phyloP scores from a whole-genome alignment of 2,797 vertebrate genomes.

The Enteromius fasciolatus region DNA sequence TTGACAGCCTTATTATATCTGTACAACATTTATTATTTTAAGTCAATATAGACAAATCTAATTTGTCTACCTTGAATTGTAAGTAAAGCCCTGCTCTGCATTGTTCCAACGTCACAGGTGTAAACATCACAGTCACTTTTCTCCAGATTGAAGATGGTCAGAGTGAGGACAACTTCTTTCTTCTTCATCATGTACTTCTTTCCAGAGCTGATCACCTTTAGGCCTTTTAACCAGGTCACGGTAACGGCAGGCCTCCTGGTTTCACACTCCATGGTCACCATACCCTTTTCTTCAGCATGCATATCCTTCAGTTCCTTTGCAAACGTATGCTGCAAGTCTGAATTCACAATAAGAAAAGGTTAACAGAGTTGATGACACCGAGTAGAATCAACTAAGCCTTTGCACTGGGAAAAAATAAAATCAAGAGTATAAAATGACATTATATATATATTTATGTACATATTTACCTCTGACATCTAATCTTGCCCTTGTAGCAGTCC shows the following conservation, averaged over 20 bases:
- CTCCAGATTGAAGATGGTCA: slow-evolving; percentile 84
- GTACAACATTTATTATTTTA: background rate
- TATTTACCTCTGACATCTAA: slow-evolving; percentile 85
- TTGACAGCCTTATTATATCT: background rate
- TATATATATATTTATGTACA: too few species aligned
- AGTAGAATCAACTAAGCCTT: background rate
- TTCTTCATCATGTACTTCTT: slow-evolving; percentile 83
- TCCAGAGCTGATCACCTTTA: slow-evolving; percentile 79
- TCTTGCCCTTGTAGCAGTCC: slow-evolving; percentile 80
- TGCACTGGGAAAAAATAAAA: background rate
- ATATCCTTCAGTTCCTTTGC: slow-evolving; percentile 82
- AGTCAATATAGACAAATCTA: background rate
- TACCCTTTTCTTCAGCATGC: slow-evolving; percentile 80
- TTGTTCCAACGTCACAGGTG: slow-evolving; percentile 87
- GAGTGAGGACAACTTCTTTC: slow-evolving; percentile 80
- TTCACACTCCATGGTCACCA: slow-evolving; percentile 83
- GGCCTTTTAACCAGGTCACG: slow-evolving; percentile 88
- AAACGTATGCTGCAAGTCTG: slow-evolving; percentile 89
- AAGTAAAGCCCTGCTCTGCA: slow-evolving; percentile 84
- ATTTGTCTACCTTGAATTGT: slow-evolving; percentile 80
- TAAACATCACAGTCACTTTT: slow-evolving; percentile 86
- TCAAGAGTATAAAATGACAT: background rate
- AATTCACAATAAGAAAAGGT: background rate
- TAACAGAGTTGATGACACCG: background rate
- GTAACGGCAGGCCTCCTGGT: slow-evolving; percentile 75